These are phyloP conservation scores for Agrochola lota DNA, from an alignment of 2,888 invertebrate genomes.

Conservation along the genomic window DNA sequence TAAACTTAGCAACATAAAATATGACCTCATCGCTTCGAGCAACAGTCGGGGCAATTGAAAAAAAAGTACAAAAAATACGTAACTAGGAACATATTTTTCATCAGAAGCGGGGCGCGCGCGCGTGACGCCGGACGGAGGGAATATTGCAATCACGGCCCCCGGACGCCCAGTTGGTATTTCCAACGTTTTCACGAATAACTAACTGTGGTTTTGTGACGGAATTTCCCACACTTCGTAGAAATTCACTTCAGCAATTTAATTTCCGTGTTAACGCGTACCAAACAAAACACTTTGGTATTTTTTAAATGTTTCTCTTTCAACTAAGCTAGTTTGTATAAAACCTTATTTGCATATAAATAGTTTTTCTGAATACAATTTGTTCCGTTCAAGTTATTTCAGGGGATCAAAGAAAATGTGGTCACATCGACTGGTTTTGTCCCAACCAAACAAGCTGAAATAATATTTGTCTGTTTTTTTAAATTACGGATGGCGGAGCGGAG, in stretches of 20 bases:
- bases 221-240: slow-evolving; percentile 32
- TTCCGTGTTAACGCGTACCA: slow-evolving; percentile 15
- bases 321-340: slow-evolving; percentile 23
- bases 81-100: slow-evolving; percentile 79
- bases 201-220: slow-evolving; percentile 59
- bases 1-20: slow-evolving; percentile 64
- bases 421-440: slow-evolving; percentile 7
- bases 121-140: slow-evolving; percentile 71
- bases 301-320: slow-evolving; percentile 30
- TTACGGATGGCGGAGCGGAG: background rate
- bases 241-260: slow-evolving; percentile 48
- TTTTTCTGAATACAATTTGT: slow-evolving; percentile 47
- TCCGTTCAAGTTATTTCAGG: slow-evolving; percentile 34
- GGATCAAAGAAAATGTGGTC: slow-evolving; percentile 52
- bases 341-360: slow-evolving; percentile 51
- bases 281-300: slow-evolving; percentile 18
- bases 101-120: slow-evolving; percentile 72
- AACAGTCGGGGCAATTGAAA: slow-evolving; percentile 68
- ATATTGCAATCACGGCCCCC: slow-evolving; percentile 78
- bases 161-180: slow-evolving; percentile 66
- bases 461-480: background rate
- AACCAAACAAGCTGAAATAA: slow-evolving; percentile 10
- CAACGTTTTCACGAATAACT: slow-evolving; percentile 69
- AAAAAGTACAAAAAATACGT: slow-evolving; percentile 62
- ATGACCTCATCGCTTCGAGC: slow-evolving; percentile 68